phyloP scores from a whole-genome alignment of 2,797 vertebrate genomes.

The Chlorospingus semifuscus region DNA sequence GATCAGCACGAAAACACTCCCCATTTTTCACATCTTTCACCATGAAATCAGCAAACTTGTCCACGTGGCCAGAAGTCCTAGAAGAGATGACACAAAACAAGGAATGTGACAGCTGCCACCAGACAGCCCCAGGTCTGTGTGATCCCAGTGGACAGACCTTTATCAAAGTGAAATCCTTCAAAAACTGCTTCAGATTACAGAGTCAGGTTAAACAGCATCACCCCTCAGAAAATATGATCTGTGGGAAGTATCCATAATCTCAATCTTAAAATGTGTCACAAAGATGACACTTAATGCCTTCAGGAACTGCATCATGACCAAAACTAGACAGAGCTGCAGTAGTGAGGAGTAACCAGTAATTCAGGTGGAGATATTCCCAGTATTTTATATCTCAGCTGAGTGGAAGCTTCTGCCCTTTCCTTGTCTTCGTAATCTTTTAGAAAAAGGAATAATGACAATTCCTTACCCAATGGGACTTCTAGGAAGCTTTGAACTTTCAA shows the following conservation, averaged over 20 bases:
- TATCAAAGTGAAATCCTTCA: neutral
- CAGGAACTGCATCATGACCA: neutral
- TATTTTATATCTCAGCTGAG: neutral
- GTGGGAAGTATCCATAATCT: neutral
- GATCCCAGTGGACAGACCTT: neutral
- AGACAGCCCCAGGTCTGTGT: neutral
- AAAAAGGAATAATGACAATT: neutral
- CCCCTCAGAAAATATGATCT: neutral
- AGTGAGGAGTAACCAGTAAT: neutral
- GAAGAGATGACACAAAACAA: neutral
- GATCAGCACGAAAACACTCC: slow-evolving; percentile 97
- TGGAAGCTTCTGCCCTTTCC: neutral
- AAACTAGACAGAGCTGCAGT: neutral
- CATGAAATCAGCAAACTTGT: slow-evolving; percentile 99
- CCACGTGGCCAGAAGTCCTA: slow-evolving; percentile 97
- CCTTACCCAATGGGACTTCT: neutral
- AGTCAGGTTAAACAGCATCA: neutral
- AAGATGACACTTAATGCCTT: neutral
- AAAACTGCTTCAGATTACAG: neutral
- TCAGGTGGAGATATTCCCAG: neutral
- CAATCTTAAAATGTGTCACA: neutral
- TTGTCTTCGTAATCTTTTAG: neutral
- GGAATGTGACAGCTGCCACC: neutral
- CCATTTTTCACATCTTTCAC: slow-evolving; percentile 98
- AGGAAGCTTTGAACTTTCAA: neutral